A percentile compares a stretch with the other conserved stretches of the same genome.
Conservation (phyloP, 1,140 invertebrate genomes). For the Drosophila setifemur region DNA sequence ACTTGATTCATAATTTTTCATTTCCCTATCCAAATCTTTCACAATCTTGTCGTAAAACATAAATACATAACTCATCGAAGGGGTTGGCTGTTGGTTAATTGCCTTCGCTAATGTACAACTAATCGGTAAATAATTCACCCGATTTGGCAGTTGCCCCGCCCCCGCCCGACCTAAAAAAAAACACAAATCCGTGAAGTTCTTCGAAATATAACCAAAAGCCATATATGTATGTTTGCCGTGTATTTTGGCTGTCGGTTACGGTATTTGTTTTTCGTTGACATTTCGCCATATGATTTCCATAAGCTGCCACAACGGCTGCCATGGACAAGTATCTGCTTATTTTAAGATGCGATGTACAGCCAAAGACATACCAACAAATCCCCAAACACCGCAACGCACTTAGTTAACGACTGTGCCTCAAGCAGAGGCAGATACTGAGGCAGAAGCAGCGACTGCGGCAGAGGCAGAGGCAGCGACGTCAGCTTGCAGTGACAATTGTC, state of each 20-base stretch:
- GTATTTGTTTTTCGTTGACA: conserved; percentile 67
- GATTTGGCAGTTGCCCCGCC: conserved; percentile 60
- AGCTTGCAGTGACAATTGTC: conserved; percentile 80
- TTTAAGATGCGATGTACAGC: conserved; percentile 54
- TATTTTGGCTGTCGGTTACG: conserved; percentile 29
- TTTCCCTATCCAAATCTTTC: too few relatives aligned
- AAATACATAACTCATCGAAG: neutral
- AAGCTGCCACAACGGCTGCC: conserved; percentile 69
- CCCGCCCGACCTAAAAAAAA: conserved; percentile 5
- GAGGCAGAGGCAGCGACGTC: conserved; percentile 42
- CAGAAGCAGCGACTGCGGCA: conserved; percentile 53
- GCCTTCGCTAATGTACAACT: conserved; percentile 10
- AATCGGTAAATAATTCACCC: conserved; percentile 45
- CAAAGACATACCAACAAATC: conserved; percentile 64
- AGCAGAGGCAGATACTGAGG: conserved; percentile 1
- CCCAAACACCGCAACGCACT: conserved; percentile 76
- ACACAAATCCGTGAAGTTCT: conserved; percentile 7
- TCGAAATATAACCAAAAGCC: conserved; percentile 20
- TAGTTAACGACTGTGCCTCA: conserved; percentile 24
- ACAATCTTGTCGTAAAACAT: neutral
- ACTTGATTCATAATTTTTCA: neutral
- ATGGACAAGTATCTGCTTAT: conserved; percentile 77
- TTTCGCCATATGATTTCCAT: conserved; percentile 78
- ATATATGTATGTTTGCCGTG: conserved; percentile 27
- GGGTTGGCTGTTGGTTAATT: conserved; percentile 12